Evolutionary conservation across 2,888 invertebrate species (phyloP), one percentile per base, ranked within the genome.

Genomic region (Temnothorax unifasciatus): DNA sequence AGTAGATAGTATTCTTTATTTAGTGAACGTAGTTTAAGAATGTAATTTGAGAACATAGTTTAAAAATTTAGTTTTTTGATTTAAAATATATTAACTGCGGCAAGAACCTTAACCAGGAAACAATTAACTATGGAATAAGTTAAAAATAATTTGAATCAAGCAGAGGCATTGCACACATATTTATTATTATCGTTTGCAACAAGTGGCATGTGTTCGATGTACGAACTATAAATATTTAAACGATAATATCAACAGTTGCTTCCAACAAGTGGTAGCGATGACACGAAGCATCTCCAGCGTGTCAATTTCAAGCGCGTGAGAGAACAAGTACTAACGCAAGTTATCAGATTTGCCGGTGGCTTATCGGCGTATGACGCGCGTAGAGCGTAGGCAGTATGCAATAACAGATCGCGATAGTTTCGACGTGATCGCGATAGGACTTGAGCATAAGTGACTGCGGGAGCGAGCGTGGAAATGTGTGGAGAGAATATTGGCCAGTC

Each of bases 261-360:
- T 63, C 21, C 18, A 74, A 15, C 34, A 44, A 41, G 61, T 41
- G 15, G 47, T 81, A 38, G 75, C 82, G 82, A 74, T 74, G 82
- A 86, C 81, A 76, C 34, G 73, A 57, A 81, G 73, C 76, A 86
- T 87, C 79, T 44, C 21, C 68, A 82, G 61, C 73, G 86, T 85
- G 83, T 87, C 85, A 83, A 86, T 90, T 88, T 88, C 88, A 86
- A 83, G 83, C 85, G 81, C 84, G 84, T 84, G 73, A 71, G 63
- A 75, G 75, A 85, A 79, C 84, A 81, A 81, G 86, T 84, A 84
- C 86, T 85, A 90, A 88, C 86, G 86, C 83, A 66, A 77, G 82
- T 89, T 90, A 90, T 91, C 89, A 88, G 89, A 90, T 89, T 82
- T 74, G 75, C 85, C 86, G 87, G 88, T 86, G 86, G 88, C 89